Evolutionary conservation across 2,888 invertebrate species (phyloP), one percentile per base, ranked within the genome.

Genomic region (Allolobophora icterica): DNA sequence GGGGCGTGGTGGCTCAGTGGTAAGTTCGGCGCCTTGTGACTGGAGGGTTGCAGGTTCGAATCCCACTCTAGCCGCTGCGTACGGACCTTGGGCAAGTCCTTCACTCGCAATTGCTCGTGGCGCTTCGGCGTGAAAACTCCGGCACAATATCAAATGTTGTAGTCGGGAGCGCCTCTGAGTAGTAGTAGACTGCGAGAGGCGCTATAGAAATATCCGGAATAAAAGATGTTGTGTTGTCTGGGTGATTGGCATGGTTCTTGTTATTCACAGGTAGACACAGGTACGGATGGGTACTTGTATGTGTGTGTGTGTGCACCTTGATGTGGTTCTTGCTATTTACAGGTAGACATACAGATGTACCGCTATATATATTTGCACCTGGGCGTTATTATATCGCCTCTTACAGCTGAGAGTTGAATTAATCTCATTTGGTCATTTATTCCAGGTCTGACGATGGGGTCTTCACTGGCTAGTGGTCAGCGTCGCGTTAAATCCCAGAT

Each of bases 391-490:
- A n/a, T 71, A n/a, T 30, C 71, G 13, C n/a, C n/a, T 71, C n/a
- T n/a, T n/a, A 17, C n/a, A n/a, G 17, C n/a, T 17, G n/a, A n/a
- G 3, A 71, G 71, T 71, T 71, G 30, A n/a, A 71, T 71, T n/a
- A n/a, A 71, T 71, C n/a, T 30, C 0, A n/a, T 90, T 87, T 38
- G 45, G 17, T 91, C 71, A 30, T 24, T 90, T 91, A 40, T 83
- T 84, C 15, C 40, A 95, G 95, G 94, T 93, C 91, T 95, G 45
- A 93, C 94, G n/a, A 92, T 94, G 91, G 95, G 95, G 6, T 71
- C 71, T 71, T 94, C 95, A 8, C 93, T 93, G n/a, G 93, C 94
- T 17, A 93, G 94, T 17, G 93, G 93, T 30, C 93, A 94, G 40
- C 91, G 94, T 33, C 94, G 94, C 90, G 93, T 94, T 58, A 93